Percentiles rank a stretch among this genome's conserved stretches.
phyloP scores from a whole-genome alignment of 2,113 vertebrate species.

The Toxostoma redivivum region DNA sequence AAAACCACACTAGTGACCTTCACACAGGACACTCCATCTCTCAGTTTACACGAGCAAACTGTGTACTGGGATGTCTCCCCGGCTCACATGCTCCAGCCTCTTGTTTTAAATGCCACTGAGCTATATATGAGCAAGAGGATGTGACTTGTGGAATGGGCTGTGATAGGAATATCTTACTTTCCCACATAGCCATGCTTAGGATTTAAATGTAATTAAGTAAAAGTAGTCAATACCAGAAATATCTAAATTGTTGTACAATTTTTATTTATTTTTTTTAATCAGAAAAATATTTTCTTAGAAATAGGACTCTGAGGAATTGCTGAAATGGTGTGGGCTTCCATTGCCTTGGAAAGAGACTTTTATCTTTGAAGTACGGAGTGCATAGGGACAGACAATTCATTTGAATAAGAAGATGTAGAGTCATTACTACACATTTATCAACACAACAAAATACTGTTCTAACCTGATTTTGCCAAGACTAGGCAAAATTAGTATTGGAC shows the following conservation, averaged over 20 bases:
- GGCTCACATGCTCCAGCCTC: background rate
- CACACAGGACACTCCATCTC: slow-evolving; percentile 54
- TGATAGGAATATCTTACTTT: background rate
- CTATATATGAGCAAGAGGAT: background rate
- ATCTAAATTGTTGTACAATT: background rate
- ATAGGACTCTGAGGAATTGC: background rate
- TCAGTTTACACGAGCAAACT: slow-evolving; percentile 48
- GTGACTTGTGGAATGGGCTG: background rate
- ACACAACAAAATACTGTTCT: background rate
- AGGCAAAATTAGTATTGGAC: background rate
- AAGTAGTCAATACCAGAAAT: background rate
- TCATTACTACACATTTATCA: background rate
- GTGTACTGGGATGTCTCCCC: background rate
- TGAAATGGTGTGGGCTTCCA: background rate
- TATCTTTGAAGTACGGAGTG: background rate
- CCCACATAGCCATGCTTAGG: background rate
- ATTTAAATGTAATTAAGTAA: background rate
- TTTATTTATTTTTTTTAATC: background rate
- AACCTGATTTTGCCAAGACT: background rate
- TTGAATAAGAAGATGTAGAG: background rate
- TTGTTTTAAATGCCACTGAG: background rate
- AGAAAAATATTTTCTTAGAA: background rate
- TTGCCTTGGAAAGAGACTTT: background rate
- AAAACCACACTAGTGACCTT: slow-evolving; percentile 76
- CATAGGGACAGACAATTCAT: background rate